Percentiles rank a stretch among this genome's conserved stretches.
phyloP scores from a whole-genome alignment of 1,140 invertebrate species.

The Polypedilum pembai region DNA sequence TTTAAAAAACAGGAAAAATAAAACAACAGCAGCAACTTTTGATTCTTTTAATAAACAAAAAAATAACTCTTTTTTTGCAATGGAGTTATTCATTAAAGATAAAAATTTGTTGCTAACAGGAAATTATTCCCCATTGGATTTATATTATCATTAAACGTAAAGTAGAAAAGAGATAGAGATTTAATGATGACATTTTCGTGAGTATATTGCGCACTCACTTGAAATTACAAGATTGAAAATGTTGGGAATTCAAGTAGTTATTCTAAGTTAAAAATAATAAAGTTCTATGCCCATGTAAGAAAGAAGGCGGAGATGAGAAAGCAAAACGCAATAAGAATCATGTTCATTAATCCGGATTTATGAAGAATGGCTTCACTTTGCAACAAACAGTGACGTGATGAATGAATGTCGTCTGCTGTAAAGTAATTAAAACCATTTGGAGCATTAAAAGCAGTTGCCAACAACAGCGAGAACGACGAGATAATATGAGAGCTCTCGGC shows the following conservation, averaged over 20 bases:
- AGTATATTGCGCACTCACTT: background rate
- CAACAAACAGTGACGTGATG: background rate
- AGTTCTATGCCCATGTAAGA: too few species aligned
- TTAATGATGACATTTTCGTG: slow-evolving; percentile 5
- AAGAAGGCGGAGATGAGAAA: too few species aligned
- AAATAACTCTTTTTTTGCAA: too few species aligned
- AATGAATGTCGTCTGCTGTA: background rate
- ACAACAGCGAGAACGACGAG: background rate
- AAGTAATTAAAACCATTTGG: background rate
- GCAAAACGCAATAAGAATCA: background rate
- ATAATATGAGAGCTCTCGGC: background rate
- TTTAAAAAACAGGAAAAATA: too few species aligned
- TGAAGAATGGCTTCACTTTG: background rate
- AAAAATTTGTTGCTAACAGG: background rate
- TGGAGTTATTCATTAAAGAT: background rate
- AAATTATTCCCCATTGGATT: background rate
- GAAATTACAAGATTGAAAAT: too few species aligned
- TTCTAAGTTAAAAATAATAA: too few species aligned
- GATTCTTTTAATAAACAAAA: too few species aligned
- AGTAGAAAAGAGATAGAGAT: background rate
- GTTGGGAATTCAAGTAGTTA: too few species aligned
- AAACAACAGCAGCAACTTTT: too few species aligned
- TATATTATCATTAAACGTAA: background rate
- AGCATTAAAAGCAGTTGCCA: background rate
- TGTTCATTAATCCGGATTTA: background rate